A percentile compares a stretch with the other conserved stretches of the same genome.
Conservation (phyloP, 2,888 invertebrate species). For the Nycteola revayana region DNA sequence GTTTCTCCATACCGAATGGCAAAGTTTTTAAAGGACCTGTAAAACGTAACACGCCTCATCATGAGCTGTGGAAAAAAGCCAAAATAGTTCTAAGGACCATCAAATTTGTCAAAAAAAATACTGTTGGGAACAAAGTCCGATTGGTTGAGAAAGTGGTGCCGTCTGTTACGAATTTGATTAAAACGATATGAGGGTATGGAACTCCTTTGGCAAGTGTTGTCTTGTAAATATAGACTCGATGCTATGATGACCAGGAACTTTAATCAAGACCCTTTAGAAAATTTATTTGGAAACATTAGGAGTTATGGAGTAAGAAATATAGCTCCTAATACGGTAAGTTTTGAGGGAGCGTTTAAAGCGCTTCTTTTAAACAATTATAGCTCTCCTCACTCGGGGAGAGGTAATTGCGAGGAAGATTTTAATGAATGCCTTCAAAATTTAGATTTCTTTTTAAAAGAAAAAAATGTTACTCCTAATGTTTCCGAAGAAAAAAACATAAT, state of each 20-base stretch:
- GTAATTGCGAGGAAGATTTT: constrained; percentile 27
- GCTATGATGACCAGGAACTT: constrained; percentile 20
- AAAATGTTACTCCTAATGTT: neutral
- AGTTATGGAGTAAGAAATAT: constrained; percentile 26
- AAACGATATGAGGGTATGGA: constrained; percentile 7
- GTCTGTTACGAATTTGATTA: constrained; percentile 3
- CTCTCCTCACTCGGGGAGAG: constrained; percentile 8
- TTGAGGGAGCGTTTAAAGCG: constrained; percentile 31
- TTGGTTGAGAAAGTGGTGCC: constrained; percentile 2
- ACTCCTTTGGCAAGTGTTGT: constrained; percentile 4
- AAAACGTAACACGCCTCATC: neutral
- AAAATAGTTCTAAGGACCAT: constrained; percentile 5
- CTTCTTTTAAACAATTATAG: constrained; percentile 27
- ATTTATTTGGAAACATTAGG: constrained; percentile 34
- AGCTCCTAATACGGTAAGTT: constrained; percentile 21
- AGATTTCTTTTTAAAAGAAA: constrained; percentile 3
- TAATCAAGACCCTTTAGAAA: constrained; percentile 33
- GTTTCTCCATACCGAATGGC: constrained; percentile 1
- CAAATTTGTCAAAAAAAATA: constrained; percentile 2
- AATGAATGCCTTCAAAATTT: constrained; percentile 3
- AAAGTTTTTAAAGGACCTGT: constrained; percentile 11
- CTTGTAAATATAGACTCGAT: constrained; percentile 6
- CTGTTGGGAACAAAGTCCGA: constrained; percentile 1
- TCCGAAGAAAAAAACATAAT: neutral
- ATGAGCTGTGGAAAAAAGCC: constrained; percentile 12